Evolutionary conservation across 2,888 invertebrate genomes (phyloP).

Genomic region (Agonopterix alstromeriana): DNA sequence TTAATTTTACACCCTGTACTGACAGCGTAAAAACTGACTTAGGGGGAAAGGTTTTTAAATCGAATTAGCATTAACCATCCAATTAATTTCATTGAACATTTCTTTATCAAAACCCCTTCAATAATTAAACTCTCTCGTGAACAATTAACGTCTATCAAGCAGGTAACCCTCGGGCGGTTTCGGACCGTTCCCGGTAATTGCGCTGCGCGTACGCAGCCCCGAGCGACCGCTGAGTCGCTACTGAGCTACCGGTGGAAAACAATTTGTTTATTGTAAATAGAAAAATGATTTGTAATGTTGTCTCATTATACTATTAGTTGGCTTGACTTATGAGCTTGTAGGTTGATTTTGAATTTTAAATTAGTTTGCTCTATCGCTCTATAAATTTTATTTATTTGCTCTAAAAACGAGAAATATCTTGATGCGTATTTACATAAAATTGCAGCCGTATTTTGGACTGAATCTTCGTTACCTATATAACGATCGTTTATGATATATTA

Average conservation of each 20-base stretch:
- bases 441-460: too few species aligned
- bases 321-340: conserved; percentile 25
- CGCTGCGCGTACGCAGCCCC: conserved; percentile 5
- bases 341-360: conserved; percentile 1
- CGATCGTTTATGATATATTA: too few species aligned
- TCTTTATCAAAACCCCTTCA: conserved; percentile 23
- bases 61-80: neutral
- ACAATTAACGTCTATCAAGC: conserved; percentile 61
- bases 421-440: too few species aligned
- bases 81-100: conserved; percentile 12
- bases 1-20: too few species aligned
- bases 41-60: too few species aligned
- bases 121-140: conserved; percentile 45
- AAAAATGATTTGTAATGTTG: conserved; percentile 31
- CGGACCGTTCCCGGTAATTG: conserved; percentile 14
- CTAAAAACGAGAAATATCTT: too few species aligned
- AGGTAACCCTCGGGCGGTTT: conserved; percentile 33
- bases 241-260: conserved; percentile 23
- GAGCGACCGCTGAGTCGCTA: conserved; percentile 20
- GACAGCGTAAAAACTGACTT: too few species aligned
- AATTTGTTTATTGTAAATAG: conserved; percentile 44
- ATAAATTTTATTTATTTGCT: too few species aligned
- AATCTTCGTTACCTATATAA: too few species aligned
- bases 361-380: too few species aligned
- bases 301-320: conserved; percentile 37